Evolutionary conservation across 1,140 invertebrate genomes (phyloP).

Genomic region (Apis florea): DNA sequence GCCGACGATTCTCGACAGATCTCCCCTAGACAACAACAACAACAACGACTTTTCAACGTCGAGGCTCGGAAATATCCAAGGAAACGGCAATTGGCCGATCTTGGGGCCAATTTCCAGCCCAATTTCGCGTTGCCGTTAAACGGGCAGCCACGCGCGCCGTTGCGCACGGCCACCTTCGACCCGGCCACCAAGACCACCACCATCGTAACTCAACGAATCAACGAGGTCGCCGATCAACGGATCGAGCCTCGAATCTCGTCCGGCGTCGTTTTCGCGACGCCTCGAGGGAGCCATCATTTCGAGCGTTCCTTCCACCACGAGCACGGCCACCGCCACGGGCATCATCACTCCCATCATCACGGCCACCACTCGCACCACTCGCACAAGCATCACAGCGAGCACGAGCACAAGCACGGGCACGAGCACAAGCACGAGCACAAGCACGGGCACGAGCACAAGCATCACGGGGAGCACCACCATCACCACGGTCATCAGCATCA

Average conservation of each 20-base stretch:
- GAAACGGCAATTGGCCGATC: conserved; percentile 66
- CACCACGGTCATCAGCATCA: conserved; percentile 70
- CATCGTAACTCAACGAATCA: conserved; percentile 22
- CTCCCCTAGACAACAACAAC: conserved; percentile 29
- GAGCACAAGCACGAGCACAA: conserved; percentile 67
- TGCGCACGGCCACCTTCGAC: conserved; percentile 26
- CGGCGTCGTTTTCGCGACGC: conserved; percentile 11
- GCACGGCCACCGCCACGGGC: conserved; percentile 51
- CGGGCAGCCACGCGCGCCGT: conserved; percentile 4
- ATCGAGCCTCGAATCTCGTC: conserved; percentile 38
- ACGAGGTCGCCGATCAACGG: conserved; percentile 19
- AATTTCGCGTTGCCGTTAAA: conserved; percentile 39
- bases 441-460: conserved; percentile 70
- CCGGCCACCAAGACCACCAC: neutral
- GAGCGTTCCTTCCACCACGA: conserved; percentile 40
- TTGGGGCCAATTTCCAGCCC: conserved; percentile 48
- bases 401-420: conserved; percentile 64
- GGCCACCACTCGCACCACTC: conserved; percentile 53
- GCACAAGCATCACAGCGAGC: conserved; percentile 57
- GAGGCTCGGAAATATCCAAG: conserved; percentile 56
- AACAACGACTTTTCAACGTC: neutral
- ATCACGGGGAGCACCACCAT: conserved; percentile 64
- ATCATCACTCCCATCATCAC: conserved; percentile 62
- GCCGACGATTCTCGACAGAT: neutral
- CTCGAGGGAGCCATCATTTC: conserved; percentile 41